A percentile compares a stretch with the other conserved stretches of the same genome.
These are phyloP conservation scores for Porphyrio hochstetteri DNA, from an alignment of 2,113 vertebrate species.

Conservation along the genomic window DNA sequence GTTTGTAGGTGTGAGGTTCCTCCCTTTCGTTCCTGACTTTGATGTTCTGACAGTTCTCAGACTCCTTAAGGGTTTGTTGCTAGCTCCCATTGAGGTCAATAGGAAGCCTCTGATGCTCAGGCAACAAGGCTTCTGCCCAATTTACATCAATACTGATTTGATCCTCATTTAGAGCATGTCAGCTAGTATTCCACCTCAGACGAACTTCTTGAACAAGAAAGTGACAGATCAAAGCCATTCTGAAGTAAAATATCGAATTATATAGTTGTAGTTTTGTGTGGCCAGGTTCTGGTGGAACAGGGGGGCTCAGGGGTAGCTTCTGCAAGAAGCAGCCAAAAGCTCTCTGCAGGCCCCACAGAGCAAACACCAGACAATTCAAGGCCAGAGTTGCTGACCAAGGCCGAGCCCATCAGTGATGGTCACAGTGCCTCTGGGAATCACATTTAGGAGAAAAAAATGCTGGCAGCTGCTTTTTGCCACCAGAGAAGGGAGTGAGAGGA, in stretches of 20 bases:
- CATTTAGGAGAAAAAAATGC: no score
- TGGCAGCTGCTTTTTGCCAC: no score
- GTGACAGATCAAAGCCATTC: neutral
- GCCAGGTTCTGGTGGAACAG: no score
- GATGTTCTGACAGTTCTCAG: neutral
- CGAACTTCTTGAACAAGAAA: neutral
- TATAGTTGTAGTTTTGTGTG: no score
- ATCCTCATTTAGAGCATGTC: fast-evolving
- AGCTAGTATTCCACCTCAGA: neutral
- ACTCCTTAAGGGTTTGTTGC: neutral
- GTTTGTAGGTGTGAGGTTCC: neutral
- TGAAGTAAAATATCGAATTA: neutral
- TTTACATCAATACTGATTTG: neutral
- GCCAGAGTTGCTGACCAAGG: no score
- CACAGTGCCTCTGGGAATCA: no score
- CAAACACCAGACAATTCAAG: no score
- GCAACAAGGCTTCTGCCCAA: neutral
- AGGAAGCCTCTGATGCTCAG: neutral
- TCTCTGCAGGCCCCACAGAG: no score
- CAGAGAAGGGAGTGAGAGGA: no score
- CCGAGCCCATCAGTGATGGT: no score
- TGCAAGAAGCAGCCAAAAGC: no score
- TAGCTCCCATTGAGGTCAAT: neutral
- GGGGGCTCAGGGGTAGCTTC: no score
- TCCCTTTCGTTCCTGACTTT: neutral